Evolutionary conservation across 1,140 invertebrate species (phyloP), one percentile per base, ranked within the genome.

Genomic region (Notospermus geniculatus): DNA sequence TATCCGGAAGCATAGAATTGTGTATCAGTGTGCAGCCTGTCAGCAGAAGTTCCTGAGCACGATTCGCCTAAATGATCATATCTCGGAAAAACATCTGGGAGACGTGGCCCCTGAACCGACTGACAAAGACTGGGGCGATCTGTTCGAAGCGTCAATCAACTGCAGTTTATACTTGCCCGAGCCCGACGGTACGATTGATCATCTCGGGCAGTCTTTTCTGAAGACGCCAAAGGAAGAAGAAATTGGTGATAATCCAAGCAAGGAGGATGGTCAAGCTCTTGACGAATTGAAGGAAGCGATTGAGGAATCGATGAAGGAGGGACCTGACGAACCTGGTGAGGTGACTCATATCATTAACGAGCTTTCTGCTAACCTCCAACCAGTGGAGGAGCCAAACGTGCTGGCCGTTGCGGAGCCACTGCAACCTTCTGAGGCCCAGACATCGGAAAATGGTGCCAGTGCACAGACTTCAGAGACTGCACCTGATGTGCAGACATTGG

Each of bases 111-210:
- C 13, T 17, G 39, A 5, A 55, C 67, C 0, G 60, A 54, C 28
- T 43, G 56, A 36, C 41, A 36, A 43, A 39, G 66, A 58, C 0
- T 70, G 72, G 65, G 72, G 71, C 36, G 59, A 61, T 13, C 39
- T 75, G 55, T 77, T 77, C 65, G 73, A 75, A 46, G 60, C 70
- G 23, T 72, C 71, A 46, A 71, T 77, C n/a, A 63, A 69, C 46
- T 59, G 61, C 29, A 76, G 74, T 55, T 54, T 77, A 1, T 79
- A 76, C 60, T 64, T 79, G n/a, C 77, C 77, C 2, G 77, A 79
- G 50, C 77, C 75, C 23, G 72, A 72, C 29, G 69, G 71, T 7
- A 45, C 54, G 1, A 32, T 73, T 5, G 58, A 50, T 13, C 46
- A 23, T 23, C 46, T 30, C 19, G 54, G 32, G 5, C 32, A 19